Base-by-base conservation (phyloP, 2,797 vertebrate genomes). In the Anniella stebbinsi region DNA sequence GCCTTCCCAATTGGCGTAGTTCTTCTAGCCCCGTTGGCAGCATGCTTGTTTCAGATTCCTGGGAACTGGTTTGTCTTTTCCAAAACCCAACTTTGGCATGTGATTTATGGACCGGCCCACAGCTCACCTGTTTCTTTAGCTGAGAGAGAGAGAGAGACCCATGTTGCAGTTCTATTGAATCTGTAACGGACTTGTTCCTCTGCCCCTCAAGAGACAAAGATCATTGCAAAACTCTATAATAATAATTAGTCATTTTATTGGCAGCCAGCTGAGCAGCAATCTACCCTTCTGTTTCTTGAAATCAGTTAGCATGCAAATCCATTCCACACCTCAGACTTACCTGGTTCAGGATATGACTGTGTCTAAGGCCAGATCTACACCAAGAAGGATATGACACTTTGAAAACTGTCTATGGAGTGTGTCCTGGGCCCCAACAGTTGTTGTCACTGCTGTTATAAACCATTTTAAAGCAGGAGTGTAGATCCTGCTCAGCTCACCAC, bases 91-190 rank as follows among this genome's bases (percentile, higher is more conserved):
- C 10, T 7, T 77, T 80, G 28, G 63, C 0, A 0, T 85, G 77
- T 15, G 54, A 85, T 89, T 87, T 41, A 1, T 66, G 1, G 18
- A 7, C 63, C 0, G 30, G 75, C 80, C 2, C 41, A 45, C 45
- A 0, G 48, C 87, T 92, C 93, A 92, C 92, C 93, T 94, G 87
- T 77, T 78, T 21, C 77, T 51, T 38, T 0, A 13, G 57, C 54
- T 45, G 82, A 87, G 80, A 87, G 87, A 90, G 87, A 51, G 82
- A 87, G 80, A 87, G 87, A 90, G 87, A 54, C 88, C 83, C 89
- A 0, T 0, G 48, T 0, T n/a, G 45, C 0, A 2, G 0, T n/a
- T 90, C 85, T 38, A 48, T n/a, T n/a, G n/a, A 9, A 33, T 0
- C 33, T 4, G 48, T 15, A 48, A 78, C 41, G n/a, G 15, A 7